phyloP scores from a whole-genome alignment of 2,888 invertebrate species.

The Pachliopta kotzebuea region DNA sequence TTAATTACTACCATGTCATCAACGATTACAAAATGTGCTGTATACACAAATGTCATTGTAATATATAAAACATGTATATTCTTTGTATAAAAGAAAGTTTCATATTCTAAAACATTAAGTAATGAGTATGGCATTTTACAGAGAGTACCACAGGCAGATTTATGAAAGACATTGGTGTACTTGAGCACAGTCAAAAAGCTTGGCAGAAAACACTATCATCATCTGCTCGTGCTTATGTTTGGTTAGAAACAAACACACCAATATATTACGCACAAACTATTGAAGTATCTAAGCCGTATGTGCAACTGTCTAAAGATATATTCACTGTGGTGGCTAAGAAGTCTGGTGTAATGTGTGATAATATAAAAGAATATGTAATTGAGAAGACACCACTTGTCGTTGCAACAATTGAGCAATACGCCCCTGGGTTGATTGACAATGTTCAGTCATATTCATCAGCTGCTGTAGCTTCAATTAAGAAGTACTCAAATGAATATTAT shows the following conservation, averaged over 20 bases:
- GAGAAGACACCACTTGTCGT: slow-evolving; percentile 73
- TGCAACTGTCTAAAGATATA: slow-evolving; percentile 81
- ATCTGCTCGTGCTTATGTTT: slow-evolving; percentile 82
- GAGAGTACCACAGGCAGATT: slow-evolving; percentile 84
- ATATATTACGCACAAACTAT: slow-evolving; percentile 81
- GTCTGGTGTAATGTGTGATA: slow-evolving; percentile 66
- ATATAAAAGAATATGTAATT: slow-evolving; percentile 70
- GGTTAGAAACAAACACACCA: slow-evolving; percentile 85
- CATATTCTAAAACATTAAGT: neutral
- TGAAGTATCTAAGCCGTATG: slow-evolving; percentile 81
- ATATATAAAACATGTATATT: no score
- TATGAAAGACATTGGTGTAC: slow-evolving; percentile 83
- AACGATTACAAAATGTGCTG: no score
- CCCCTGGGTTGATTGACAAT: slow-evolving; percentile 85
- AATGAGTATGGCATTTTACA: slow-evolving; percentile 44
- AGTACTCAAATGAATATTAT: slow-evolving; percentile 74
- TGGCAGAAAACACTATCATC: slow-evolving; percentile 82
- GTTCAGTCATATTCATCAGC: slow-evolving; percentile 74
- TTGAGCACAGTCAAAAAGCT: slow-evolving; percentile 82
- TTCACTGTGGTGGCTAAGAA: slow-evolving; percentile 78
- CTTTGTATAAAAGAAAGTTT: no score
- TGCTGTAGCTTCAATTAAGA: slow-evolving; percentile 67
- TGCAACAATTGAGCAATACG: slow-evolving; percentile 83
- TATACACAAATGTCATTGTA: no score
- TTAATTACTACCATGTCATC: no score